Percentiles rank a stretch among this genome's conserved stretches.
phyloP scores from a whole-genome alignment of 23 tunicate species.

The Trididemnum clinides region DNA sequence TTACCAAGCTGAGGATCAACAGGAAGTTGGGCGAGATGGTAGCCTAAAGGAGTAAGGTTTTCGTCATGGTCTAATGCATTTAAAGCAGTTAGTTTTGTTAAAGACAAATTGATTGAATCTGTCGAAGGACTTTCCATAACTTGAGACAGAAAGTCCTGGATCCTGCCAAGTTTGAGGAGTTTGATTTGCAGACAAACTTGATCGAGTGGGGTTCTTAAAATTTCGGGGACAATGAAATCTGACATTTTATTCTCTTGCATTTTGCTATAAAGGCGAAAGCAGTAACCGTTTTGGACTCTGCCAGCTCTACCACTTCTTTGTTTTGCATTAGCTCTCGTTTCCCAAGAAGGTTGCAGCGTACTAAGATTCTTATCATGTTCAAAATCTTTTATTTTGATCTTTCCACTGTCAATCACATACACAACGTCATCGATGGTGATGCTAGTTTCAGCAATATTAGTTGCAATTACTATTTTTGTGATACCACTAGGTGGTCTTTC shows the following conservation, averaged over 20 bases:
- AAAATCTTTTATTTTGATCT: slow-evolving; percentile 62
- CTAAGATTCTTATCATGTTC: slow-evolving; percentile 54
- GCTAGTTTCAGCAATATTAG: slow-evolving; percentile 91
- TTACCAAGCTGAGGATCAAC: slow-evolving; percentile 89
- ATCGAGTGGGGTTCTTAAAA: slow-evolving; percentile 81
- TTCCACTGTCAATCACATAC: slow-evolving; percentile 85
- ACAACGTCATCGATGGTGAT: slow-evolving; percentile 91
- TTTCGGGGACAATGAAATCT: slow-evolving; percentile 74
- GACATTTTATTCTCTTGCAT: slow-evolving; percentile 54
- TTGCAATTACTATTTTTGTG: slow-evolving; percentile 87
- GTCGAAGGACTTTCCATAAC: slow-evolving; percentile 63
- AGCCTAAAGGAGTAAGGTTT: slow-evolving; percentile 72
- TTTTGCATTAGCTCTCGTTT: slow-evolving; percentile 72
- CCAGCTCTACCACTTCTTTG: slow-evolving; percentile 87
- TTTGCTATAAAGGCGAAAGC: slow-evolving; percentile 72
- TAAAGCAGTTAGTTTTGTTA: slow-evolving; percentile 60
- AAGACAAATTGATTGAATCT: slow-evolving; percentile 62
- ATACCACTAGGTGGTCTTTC: slow-evolving; percentile 79
- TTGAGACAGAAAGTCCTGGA: slow-evolving; percentile 51
- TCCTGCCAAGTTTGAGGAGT: slow-evolving; percentile 54
- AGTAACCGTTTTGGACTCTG: slow-evolving; percentile 78
- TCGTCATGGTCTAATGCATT: slow-evolving; percentile 67
- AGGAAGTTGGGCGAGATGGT: slow-evolving; percentile 77
- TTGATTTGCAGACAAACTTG: slow-evolving; percentile 83
- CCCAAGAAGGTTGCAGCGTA: slow-evolving; percentile 60